Evolutionary conservation across 2,113 vertebrate genomes (phyloP).

Genomic region (Crypturellus undulatus): DNA sequence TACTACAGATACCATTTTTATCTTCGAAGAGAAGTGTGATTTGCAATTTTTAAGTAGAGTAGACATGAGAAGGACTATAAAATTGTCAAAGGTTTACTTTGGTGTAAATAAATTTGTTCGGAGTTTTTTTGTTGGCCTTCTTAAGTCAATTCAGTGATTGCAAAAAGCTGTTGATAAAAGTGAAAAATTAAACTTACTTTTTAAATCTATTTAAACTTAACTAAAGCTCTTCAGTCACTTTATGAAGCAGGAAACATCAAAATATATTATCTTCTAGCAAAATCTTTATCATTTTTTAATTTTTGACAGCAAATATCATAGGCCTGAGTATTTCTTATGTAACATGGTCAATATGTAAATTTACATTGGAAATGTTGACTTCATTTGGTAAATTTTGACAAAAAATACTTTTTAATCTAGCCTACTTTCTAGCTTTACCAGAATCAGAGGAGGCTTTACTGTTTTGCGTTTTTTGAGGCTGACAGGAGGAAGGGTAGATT

Average conservation of each 20-base stretch:
- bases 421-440: not conserved
- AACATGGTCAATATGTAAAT: not conserved
- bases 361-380: not conserved
- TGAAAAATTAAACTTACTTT: not conserved
- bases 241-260: not conserved
- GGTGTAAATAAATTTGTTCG: not conserved
- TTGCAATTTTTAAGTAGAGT: not conserved
- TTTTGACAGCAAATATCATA: not conserved
- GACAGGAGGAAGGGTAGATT: not conserved
- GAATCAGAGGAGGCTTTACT: not conserved
- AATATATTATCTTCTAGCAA: not conserved
- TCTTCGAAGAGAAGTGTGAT: not conserved
- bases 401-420: not conserved
- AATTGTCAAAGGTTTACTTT: not conserved
- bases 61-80: not conserved
- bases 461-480: not conserved
- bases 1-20: not conserved
- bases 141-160: not conserved
- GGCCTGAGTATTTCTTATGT: not conserved
- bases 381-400: not conserved
- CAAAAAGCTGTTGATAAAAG: not conserved
- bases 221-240: not conserved
- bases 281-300: fast-evolving
- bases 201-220: not conserved
- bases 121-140: not conserved